Base-by-base conservation (phyloP, 2,113 vertebrate genomes). In the Lagenorhynchus albirostris region DNA sequence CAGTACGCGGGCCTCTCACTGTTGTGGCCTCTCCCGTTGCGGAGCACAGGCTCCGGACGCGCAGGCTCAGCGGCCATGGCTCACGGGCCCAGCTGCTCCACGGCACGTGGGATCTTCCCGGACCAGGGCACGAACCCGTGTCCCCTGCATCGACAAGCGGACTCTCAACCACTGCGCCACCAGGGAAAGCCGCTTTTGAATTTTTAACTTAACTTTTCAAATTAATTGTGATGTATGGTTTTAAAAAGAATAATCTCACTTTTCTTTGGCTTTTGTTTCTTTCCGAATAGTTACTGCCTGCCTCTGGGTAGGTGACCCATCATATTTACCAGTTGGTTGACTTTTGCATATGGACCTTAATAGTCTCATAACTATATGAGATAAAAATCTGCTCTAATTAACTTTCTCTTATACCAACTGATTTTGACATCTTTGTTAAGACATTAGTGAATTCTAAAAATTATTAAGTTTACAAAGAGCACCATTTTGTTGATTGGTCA, bases 331-430 rank as follows among this genome's bases (percentile, higher is more conserved):
- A 50, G 90, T 50, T 67, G 44, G 41, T 29, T 95, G 74, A 55
- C 74, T 79, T 97, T 50, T 87, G 14, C 33, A 38, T 90, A 15
- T 76, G 84, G 33, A 31, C 18, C 63, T 83, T 90, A 82, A 73
- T 8, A 77, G 68, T 84, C 38, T 95, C 74, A 41, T 71, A 81
- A 95, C 44, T 94, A 8, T 50, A 36, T 80, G 11, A 20, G 77
- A 38, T 62, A 50, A 96, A 91, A 96, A 65, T 87, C 26, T 60
- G 80, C 26, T 97, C 26, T 90, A 92, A 94, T 94, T 95, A 92
- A 76, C 90, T 87, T 97, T 85, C 60, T 62, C 73, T 92, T 50
- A 50, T 53, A 68, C 31, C 25, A 73, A 68, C 70, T 90, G 63
- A 65, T 84, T 80, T 87, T 97, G 88, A 73, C 33, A 80, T 65